These are phyloP conservation scores for Pionites leucogaster DNA, from an alignment of 2,113 vertebrate species.

Conservation along the genomic window DNA sequence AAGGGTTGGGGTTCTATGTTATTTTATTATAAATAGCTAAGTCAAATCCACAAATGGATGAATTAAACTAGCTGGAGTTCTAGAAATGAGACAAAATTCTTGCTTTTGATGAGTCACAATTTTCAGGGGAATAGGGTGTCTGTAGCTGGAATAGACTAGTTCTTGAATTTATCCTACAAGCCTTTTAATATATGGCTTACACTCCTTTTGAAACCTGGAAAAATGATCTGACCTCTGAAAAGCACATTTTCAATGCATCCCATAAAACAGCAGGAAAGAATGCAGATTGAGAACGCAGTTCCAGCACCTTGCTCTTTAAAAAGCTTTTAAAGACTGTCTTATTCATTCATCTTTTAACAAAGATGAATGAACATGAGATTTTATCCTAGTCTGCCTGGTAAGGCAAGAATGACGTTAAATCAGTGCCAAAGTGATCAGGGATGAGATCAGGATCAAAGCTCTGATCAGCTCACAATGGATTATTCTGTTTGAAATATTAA, in stretches of 20 bases:
- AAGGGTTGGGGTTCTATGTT: accelerated
- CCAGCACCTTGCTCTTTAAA: conserved; percentile 76
- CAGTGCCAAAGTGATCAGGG: conserved; percentile 64
- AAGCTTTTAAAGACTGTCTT: conserved; percentile 76
- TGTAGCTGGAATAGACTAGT: conserved; percentile 41
- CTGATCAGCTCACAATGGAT: conserved; percentile 30
- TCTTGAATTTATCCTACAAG: conserved; percentile 53
- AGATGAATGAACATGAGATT: conserved; percentile 69
- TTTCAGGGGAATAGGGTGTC: not conserved
- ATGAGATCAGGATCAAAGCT: conserved; percentile 64
- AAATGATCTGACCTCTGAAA: conserved; percentile 77
- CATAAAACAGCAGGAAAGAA: conserved; percentile 72
- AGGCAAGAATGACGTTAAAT: conserved; percentile 69
- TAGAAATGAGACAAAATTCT: conserved; percentile 24
- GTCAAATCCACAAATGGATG: not conserved
- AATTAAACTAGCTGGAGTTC: conserved; percentile 11
- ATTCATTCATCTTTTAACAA: conserved; percentile 75
- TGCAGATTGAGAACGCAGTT: conserved; percentile 74
- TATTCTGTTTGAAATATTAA: conserved; percentile 61
- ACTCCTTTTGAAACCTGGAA: conserved; percentile 47
- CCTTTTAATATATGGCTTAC: conserved; percentile 68
- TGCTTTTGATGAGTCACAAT: conserved; percentile 61
- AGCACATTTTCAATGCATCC: conserved; percentile 69
- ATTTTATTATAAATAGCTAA: not conserved
- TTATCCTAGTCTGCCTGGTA: conserved; percentile 41